Evolutionary conservation across 1,140 invertebrate species (phyloP).

Genomic region (Vanessa tameamea): DNA sequence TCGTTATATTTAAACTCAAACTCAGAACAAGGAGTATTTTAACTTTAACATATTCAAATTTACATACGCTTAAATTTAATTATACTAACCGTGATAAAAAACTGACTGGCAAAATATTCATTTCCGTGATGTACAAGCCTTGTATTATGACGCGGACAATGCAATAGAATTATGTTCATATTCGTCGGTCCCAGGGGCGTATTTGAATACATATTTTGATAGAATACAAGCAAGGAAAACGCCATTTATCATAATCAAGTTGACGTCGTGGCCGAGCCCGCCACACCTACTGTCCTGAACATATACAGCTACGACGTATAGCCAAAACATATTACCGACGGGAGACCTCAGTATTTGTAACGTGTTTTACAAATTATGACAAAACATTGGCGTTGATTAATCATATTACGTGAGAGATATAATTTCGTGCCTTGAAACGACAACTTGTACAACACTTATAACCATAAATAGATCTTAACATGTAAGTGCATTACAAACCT

Average conservation of each 20-base stretch:
- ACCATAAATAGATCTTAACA: too few species aligned
- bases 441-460: too few species aligned
- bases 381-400: background rate
- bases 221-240: constrained; percentile 48
- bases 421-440: too few species aligned
- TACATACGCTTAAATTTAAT: background rate
- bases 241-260: constrained; percentile 74
- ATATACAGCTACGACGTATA: background rate
- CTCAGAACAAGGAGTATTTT: background rate
- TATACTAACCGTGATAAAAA: constrained; percentile 10
- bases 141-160: constrained; percentile 50
- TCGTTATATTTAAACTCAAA: background rate
- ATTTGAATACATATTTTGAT: constrained; percentile 69
- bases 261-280: constrained; percentile 50
- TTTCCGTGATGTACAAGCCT: constrained; percentile 21
- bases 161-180: constrained; percentile 55
- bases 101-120: constrained; percentile 18
- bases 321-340: constrained; percentile 13
- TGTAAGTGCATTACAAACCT: too few species aligned
- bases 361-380: background rate
- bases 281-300: constrained; percentile 51
- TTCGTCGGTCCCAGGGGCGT: constrained; percentile 43
- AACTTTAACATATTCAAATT: too few species aligned
- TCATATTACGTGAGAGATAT: background rate
- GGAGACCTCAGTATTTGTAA: constrained; percentile 4